Conservation (phyloP, 2,888 invertebrate genomes). For the Spilarctia lutea region DNA sequence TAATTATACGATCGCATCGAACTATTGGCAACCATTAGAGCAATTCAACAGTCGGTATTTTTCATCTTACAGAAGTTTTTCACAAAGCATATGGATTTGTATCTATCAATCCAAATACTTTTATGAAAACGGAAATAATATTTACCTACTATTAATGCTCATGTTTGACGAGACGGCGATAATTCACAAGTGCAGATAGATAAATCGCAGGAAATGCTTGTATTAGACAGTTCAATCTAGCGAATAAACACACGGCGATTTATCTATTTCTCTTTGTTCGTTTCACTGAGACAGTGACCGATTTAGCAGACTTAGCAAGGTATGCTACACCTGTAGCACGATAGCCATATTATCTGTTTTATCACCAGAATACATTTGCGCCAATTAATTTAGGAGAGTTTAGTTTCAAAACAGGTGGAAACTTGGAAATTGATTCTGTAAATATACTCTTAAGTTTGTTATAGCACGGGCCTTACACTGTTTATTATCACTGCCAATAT, state of each 20-base stretch:
- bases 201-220: neutral
- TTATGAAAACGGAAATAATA: neutral
- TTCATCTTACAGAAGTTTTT: neutral
- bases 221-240: neutral
- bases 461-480: too few relatives aligned
- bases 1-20: neutral
- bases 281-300: neutral
- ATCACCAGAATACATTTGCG: neutral
- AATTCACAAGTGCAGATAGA: neutral
- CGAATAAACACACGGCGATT: neutral
- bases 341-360: neutral
- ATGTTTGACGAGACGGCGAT: neutral
- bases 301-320: neutral
- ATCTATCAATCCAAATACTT: neutral
- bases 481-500: too few relatives aligned
- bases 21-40: neutral
- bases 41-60: neutral
- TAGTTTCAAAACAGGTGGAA: neutral
- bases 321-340: neutral
- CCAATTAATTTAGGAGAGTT: neutral
- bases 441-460: too few relatives aligned
- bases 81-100: neutral
- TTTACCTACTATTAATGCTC: neutral
- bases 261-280: neutral
- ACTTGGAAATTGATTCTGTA: too few relatives aligned